These are phyloP conservation scores for Neocrepidodera transversa DNA, from an alignment of 2,888 invertebrate genomes.

Conservation along the genomic window DNA sequence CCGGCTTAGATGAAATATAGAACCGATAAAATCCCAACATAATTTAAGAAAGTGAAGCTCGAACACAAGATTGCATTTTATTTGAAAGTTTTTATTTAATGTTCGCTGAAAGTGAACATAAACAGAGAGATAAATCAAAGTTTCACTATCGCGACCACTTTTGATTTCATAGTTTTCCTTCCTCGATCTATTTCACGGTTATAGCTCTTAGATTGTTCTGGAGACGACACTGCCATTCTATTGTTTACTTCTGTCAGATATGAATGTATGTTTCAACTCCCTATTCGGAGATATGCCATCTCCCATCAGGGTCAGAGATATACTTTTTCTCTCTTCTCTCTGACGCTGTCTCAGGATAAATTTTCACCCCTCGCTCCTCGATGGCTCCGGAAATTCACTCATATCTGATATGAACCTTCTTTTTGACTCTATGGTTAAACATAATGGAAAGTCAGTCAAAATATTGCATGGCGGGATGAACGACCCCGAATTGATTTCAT, in stretches of 20 bases:
- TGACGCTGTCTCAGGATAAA: slow-evolving; percentile 19
- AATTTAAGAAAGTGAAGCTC: slow-evolving; percentile 30
- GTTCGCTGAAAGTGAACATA: slow-evolving; percentile 45
- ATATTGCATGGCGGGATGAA: neutral
- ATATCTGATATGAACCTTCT: slow-evolving; percentile 16
- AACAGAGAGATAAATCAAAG: slow-evolving; percentile 50
- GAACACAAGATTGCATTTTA: slow-evolving; percentile 34
- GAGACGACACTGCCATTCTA: slow-evolving; percentile 31
- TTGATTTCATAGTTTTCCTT: slow-evolving; percentile 47
- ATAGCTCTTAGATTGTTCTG: slow-evolving; percentile 34
- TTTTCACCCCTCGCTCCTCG: slow-evolving; percentile 16
- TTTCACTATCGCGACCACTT: slow-evolving; percentile 50
- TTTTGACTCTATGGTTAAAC: slow-evolving; percentile 1
- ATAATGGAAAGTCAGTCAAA: slow-evolving; percentile 3
- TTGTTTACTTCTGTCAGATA: slow-evolving; percentile 47
- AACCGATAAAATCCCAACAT: slow-evolving; percentile 32
- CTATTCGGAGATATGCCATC: slow-evolving; percentile 35
- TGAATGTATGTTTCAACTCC: slow-evolving; percentile 42
- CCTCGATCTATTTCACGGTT: slow-evolving; percentile 46
- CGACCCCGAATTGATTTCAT: neutral
- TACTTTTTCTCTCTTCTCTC: slow-evolving; percentile 21
- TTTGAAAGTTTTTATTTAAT: slow-evolving; percentile 42
- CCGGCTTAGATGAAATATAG: slow-evolving; percentile 31
- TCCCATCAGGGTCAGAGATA: slow-evolving; percentile 30
- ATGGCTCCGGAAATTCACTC: slow-evolving; percentile 19